A percentile compares a stretch with the other conserved stretches of the same genome.
These are phyloP conservation scores for Nesometra sesokonis DNA, from an alignment of 35 echinoderm and acorn worm genomes.

Conservation along the genomic window DNA sequence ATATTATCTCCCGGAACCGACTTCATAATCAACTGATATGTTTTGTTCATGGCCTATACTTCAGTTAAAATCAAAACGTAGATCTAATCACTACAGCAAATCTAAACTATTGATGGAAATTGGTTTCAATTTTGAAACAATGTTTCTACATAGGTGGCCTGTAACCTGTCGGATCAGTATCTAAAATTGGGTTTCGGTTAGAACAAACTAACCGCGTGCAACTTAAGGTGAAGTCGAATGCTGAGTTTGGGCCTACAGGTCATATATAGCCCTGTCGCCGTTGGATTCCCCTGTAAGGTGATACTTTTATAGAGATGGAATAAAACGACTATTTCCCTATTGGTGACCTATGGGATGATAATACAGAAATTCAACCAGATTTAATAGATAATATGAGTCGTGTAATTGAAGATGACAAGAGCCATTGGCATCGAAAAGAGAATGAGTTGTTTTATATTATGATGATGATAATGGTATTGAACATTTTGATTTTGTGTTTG, in stretches of 20 bases:
- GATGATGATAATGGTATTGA: too few relatives aligned
- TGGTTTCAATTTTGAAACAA: not conserved
- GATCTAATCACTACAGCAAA: not conserved
- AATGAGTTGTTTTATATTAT: too few relatives aligned
- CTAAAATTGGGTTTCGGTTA: not conserved
- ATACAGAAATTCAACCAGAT: not conserved
- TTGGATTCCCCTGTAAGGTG: not conserved
- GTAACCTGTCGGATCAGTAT: not conserved
- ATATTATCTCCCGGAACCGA: too few relatives aligned
- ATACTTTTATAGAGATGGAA: not conserved
- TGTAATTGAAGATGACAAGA: not conserved
- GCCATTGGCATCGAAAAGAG: not conserved
- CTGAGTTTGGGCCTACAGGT: not conserved
- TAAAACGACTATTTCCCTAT: not conserved
- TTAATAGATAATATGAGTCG: not conserved
- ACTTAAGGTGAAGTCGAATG: not conserved
- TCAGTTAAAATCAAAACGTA: not conserved
- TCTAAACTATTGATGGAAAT: not conserved
- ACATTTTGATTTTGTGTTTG: too few relatives aligned
- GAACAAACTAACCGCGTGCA: not conserved
- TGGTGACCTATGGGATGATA: not conserved
- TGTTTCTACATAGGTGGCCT: not conserved
- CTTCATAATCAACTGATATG: too few relatives aligned
- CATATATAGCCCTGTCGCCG: not conserved
- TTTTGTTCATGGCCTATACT: not conserved